A percentile compares a stretch with the other conserved stretches of the same genome.
These are phyloP conservation scores for Diabrotica balteata DNA, from an alignment of 2,888 invertebrate genomes.

Conservation along the genomic window DNA sequence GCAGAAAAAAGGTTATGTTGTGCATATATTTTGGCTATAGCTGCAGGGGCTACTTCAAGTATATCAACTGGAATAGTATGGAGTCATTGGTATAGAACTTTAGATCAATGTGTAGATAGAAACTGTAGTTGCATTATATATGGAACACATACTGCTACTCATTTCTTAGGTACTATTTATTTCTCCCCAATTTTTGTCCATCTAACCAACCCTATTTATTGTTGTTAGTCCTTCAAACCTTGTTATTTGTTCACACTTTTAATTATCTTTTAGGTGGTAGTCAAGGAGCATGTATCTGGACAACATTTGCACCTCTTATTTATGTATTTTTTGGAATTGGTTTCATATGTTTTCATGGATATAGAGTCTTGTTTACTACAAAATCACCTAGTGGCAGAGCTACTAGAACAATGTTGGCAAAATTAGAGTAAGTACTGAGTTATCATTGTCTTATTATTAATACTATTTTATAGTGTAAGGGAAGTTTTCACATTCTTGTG, in stretches of 20 bases:
- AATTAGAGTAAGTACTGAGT: constrained; percentile 51
- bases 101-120: constrained; percentile 71
- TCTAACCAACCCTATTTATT: too few species aligned
- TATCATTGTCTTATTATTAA: too few species aligned
- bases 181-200: too few species aligned
- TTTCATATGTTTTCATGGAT: constrained; percentile 74
- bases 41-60: constrained; percentile 52
- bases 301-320: constrained; percentile 72
- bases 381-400: constrained; percentile 53
- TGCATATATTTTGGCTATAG: constrained; percentile 50
- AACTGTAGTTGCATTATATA: constrained; percentile 76
- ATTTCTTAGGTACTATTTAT: constrained; percentile 62
- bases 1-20: constrained; percentile 53
- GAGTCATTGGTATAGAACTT: constrained; percentile 72
- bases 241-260: not conserved
- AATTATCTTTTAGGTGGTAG: constrained; percentile 65
- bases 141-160: constrained; percentile 67
- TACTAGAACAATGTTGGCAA: constrained; percentile 54
- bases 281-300: constrained; percentile 70
- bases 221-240: too few species aligned
- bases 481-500: too few species aligned
- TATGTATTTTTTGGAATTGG: constrained; percentile 69
- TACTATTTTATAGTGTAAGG: too few species aligned
- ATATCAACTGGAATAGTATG: constrained; percentile 70
- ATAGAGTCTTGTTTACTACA: constrained; percentile 64